Conservation (phyloP, 1,140 invertebrate genomes). For the Drosophila seguyi region DNA sequence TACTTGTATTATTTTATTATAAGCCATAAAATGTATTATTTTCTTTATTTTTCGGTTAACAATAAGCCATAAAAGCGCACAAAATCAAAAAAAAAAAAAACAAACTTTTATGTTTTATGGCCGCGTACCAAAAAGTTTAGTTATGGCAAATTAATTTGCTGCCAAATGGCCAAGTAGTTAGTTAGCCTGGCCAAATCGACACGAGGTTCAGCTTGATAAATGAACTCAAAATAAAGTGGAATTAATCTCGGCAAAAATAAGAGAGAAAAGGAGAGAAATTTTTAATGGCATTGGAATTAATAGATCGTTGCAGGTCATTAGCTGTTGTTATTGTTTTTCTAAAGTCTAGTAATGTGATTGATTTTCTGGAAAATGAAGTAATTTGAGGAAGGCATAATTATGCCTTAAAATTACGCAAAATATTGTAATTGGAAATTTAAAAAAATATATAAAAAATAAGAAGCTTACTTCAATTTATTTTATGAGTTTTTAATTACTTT, state of each 20-base stretch:
- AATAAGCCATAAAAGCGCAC: slow-evolving; percentile 9
- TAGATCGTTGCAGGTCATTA: slow-evolving; percentile 11
- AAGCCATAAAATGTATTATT: background rate
- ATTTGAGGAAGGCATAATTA: slow-evolving; percentile 1
- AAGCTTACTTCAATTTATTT: too few species aligned
- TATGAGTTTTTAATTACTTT: too few species aligned
- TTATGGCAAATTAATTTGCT: slow-evolving; percentile 42
- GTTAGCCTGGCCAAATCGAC: slow-evolving; percentile 22
- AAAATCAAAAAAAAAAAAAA: slow-evolving; percentile 14
- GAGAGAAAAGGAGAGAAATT: background rate
- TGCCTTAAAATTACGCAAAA: too few species aligned
- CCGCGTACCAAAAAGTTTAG: slow-evolving; percentile 17
- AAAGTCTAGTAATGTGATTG: background rate
- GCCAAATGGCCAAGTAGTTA: slow-evolving; percentile 30
- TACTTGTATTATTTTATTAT: background rate
- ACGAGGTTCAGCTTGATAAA: slow-evolving; percentile 10
- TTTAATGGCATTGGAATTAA: slow-evolving; percentile 18
- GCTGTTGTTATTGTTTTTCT: background rate
- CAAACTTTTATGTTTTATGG: slow-evolving; percentile 16
- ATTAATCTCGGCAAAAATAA: slow-evolving; percentile 1
- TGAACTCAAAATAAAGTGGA: background rate
- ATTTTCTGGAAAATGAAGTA: background rate
- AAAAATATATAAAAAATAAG: too few species aligned
- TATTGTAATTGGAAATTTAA: too few species aligned
- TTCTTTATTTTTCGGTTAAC: slow-evolving; percentile 3